Evolutionary conservation across 2,113 vertebrate species (phyloP), one percentile per base, ranked within the genome.

Genomic region (Collichthys lucidus): DNA sequence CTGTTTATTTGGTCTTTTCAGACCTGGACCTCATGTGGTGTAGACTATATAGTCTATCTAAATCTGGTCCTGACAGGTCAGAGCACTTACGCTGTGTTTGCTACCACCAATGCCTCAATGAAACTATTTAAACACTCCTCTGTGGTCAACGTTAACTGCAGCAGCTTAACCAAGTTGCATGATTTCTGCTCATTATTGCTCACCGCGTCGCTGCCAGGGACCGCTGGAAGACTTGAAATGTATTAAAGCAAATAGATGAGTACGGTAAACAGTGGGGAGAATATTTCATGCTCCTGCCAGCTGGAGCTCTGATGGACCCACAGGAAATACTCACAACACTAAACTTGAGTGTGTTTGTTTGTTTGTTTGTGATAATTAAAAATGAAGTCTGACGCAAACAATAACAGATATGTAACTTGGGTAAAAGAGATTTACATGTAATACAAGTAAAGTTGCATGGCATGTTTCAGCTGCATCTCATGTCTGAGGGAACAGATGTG

Each of bases 211-310:
- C 31, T 74, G 79, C 65, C 44, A 67, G 52, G 22, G 20, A 57
- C 22, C 11, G 20, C 77, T 66, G 52, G n/a, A 76, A 59, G 56
- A 46, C 63, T 76, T 71, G 50, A 66, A 66, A 79, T 42, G 42
- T 75, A 75, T 85, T 60, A 86, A 80, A 89, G 83, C 22, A 59
- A 73, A 84, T 83, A 59, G 80, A 87, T 87, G 61, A 84, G 57
- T 80, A 19, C n/a, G 52, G 73, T 77, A 81, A 84, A 81, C 83
- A 81, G 55, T 26, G 42, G 68, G 68, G 2, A 53, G 59, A 31
- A 59, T 72, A 44, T 85, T 74, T 80, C 40, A 62, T 40, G 59
- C 19, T 69, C 4, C 44, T 82, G 55, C 56, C 62, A 63, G 66
- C 16, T 2, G 7, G 8, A 60, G 71, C 17, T 4, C 49, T 16